These are phyloP conservation scores for Periophthalmus magnuspinnatus DNA, from an alignment of 2,797 vertebrate species.

Conservation along the genomic window DNA sequence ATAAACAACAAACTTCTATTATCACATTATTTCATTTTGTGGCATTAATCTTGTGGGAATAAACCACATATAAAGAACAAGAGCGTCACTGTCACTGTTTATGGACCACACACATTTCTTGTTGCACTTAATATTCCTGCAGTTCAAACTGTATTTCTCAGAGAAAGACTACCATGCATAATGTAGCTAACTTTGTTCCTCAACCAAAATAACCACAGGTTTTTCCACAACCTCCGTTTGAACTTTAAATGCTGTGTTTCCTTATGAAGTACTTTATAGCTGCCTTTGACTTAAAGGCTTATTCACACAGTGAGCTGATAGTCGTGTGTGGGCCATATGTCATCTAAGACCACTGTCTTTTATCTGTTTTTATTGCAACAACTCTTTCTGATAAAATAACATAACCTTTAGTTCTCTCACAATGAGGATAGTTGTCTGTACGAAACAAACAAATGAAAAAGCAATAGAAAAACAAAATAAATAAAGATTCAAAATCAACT, in stretches of 20 bases:
- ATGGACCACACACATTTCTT: constrained; percentile 5
- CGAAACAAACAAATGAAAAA: too few relatives aligned
- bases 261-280: constrained; percentile 26
- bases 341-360: constrained; percentile 17
- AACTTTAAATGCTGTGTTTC: constrained; percentile 37
- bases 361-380: not conserved
- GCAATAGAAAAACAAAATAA: too few relatives aligned
- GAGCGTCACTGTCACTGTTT: not conserved
- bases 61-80: constrained; percentile 1
- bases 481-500: too few relatives aligned
- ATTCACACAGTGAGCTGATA: constrained; percentile 15
- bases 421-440: not conserved
- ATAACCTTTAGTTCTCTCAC: not conserved
- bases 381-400: not conserved
- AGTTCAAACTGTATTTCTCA: constrained; percentile 1
- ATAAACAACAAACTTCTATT: too few relatives aligned
- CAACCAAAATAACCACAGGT: constrained; percentile 23
- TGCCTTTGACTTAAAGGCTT: constrained; percentile 16
- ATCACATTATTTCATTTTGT: not conserved
- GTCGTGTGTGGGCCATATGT: constrained; percentile 28
- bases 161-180: constrained; percentile 6
- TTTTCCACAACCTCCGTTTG: constrained; percentile 39
- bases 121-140: not conserved
- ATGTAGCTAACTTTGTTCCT: constrained; percentile 11
- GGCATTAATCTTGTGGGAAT: not conserved